Evolutionary conservation across 2,113 vertebrate genomes (phyloP).

Genomic region (Synodontis membranacea): DNA sequence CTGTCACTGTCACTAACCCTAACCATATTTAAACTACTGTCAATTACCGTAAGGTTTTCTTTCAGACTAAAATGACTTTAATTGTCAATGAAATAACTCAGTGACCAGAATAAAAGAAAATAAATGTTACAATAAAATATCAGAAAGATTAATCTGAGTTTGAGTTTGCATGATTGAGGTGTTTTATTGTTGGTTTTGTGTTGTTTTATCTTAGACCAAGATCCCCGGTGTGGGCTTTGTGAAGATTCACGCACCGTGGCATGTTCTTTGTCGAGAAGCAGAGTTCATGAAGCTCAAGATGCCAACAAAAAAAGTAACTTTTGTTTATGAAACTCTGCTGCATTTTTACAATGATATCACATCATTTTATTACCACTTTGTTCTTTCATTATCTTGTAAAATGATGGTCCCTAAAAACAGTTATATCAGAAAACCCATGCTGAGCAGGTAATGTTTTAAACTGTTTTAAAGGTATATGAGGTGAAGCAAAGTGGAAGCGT

Average conservation of each 20-base stretch:
- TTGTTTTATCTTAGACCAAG: slow-evolving; percentile 73
- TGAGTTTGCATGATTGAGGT: background rate
- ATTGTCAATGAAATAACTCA: no score
- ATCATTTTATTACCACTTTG: background rate
- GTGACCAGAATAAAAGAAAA: background rate
- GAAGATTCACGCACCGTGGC: slow-evolving; percentile 86
- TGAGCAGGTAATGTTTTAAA: background rate
- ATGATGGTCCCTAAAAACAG: background rate
- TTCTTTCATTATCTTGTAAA: background rate
- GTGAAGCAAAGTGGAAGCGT: slow-evolving; percentile 82
- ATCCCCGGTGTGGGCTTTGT: slow-evolving; percentile 83
- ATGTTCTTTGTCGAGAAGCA: slow-evolving; percentile 83
- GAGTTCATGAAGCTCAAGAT: slow-evolving; percentile 91
- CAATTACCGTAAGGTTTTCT: no score
- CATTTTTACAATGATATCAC: background rate
- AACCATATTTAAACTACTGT: background rate
- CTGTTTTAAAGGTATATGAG: slow-evolving; percentile 81
- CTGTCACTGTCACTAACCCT: no score
- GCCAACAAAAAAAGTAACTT: slow-evolving; percentile 86
- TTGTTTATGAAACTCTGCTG: no score
- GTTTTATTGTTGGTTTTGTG: background rate
- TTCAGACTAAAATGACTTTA: background rate
- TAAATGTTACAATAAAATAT: background rate
- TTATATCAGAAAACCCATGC: background rate
- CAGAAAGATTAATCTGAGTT: background rate